phyloP scores from a whole-genome alignment of 2,797 vertebrate species.

The Hipposideros larvatus region DNA sequence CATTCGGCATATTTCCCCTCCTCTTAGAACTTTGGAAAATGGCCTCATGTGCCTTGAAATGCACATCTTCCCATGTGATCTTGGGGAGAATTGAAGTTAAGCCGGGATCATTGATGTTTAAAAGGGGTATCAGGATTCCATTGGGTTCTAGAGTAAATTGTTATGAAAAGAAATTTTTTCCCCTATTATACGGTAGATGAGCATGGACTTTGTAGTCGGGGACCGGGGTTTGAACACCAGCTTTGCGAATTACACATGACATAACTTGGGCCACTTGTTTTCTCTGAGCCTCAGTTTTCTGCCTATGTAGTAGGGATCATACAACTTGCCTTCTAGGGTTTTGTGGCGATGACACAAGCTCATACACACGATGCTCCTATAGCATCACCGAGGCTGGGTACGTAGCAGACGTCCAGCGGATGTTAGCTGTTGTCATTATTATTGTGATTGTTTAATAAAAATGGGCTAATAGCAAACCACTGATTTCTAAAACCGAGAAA shows the following conservation, averaged over 20 bases:
- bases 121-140: neutral
- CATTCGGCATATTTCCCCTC: neutral
- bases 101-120: neutral
- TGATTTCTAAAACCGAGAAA: neutral
- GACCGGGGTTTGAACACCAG: neutral
- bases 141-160: neutral
- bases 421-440: neutral
- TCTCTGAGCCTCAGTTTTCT: slow-evolving; percentile 16
- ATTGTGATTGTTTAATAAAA: neutral
- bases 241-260: neutral
- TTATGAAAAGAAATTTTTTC: neutral
- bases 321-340: neutral
- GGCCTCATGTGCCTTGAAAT: neutral
- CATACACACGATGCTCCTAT: neutral
- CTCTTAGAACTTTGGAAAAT: neutral
- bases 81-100: neutral
- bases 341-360: neutral
- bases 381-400: no score
- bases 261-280: neutral
- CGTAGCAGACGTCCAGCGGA: neutral
- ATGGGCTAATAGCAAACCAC: neutral
- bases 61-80: neutral
- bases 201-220: neutral
- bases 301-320: neutral
- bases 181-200: neutral